Conservation (phyloP, 2,113 vertebrate genomes). For the Cyprinus carpio region DNA sequence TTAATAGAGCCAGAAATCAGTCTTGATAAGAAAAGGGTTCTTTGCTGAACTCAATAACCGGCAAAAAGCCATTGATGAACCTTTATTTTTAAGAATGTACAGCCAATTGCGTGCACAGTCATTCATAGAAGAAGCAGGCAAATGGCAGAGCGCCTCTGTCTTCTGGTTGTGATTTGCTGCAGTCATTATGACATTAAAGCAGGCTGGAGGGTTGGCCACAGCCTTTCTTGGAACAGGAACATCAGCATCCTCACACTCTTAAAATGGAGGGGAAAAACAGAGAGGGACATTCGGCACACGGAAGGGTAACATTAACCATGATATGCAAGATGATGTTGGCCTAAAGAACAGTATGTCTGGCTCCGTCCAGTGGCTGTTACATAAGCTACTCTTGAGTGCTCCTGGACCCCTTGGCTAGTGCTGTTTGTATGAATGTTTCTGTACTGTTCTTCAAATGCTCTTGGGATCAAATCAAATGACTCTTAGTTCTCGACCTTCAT, state of each 20-base stretch:
- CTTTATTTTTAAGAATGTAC: not conserved
- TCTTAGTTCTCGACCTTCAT: slow-evolving; percentile 56
- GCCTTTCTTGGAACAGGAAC: slow-evolving; percentile 65
- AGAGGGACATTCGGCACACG: slow-evolving; percentile 50
- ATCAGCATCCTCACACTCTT: slow-evolving; percentile 57
- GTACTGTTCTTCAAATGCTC: not conserved
- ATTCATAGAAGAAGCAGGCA: not conserved
- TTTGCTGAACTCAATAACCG: not conserved
- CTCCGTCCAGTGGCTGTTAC: slow-evolving; percentile 54
- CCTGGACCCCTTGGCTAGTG: not conserved
- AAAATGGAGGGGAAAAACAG: slow-evolving; percentile 50
- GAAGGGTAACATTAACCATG: slow-evolving; percentile 63
- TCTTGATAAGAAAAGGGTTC: not conserved
- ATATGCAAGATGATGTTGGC: slow-evolving; percentile 60
- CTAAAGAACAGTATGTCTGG: slow-evolving; percentile 68
- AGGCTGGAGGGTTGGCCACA: slow-evolving; percentile 64
- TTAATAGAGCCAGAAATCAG: no score
- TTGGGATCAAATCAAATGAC: slow-evolving; percentile 37
- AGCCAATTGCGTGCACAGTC: not conserved
- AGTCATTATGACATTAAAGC: slow-evolving; percentile 65
- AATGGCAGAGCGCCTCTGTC: slow-evolving; percentile 36
- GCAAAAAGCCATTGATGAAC: not conserved
- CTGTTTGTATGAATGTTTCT: not conserved
- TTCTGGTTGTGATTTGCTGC: slow-evolving; percentile 68
- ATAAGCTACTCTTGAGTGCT: slow-evolving; percentile 59